Base-by-base conservation (phyloP, 2,888 invertebrate species). In the Scaeva pyrastri region DNA sequence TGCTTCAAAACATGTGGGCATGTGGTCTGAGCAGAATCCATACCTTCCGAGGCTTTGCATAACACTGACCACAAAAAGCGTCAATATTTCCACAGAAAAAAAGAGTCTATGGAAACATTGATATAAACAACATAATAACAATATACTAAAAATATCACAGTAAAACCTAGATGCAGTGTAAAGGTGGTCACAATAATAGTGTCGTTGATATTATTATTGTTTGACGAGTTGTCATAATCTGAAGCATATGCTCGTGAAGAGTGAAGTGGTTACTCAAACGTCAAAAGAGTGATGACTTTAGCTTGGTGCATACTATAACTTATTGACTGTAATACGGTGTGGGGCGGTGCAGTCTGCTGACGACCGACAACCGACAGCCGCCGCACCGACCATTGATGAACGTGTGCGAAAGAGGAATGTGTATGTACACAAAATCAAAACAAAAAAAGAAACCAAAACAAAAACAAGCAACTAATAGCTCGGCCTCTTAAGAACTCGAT, bases 21-120 rank as follows among this genome's bases (percentile, higher is more conserved):
- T 70, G 78, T 74, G 79, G 52, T 58, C 55, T 55, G 39, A 66
- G 66, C 23, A 26, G 19, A 48, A 66, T 50, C 19, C 8, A 31
- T 31, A 31, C 31, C 31, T 21, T 62, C 43, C 12, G 14, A 41
- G 62, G 43, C 43, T 76, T 78, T 86, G 77, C 86, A 86, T 86
- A 86, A 86, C 77, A 77, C 56, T 81, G 77, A 82, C 82, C 82
- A 66, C 86, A 86, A 72, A 64, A 71, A 64, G 77, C 64, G 70
- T 43, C 52, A 39, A 36, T n/a, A 82, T 19, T n/a, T n/a, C 1
- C 66, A 58, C 68, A 56, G 10, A 11, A 21, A 23, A 66, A 70
- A 62, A 70, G 31, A 31, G 31, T 62, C 64, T 52, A 55, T 70
- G 55, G 48, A 52, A 80, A 75, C 55, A 62, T 60, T 43, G 16